Evolutionary conservation across 2,888 invertebrate genomes (phyloP), one percentile per base, ranked within the genome.

Genomic region (Blera fallax): DNA sequence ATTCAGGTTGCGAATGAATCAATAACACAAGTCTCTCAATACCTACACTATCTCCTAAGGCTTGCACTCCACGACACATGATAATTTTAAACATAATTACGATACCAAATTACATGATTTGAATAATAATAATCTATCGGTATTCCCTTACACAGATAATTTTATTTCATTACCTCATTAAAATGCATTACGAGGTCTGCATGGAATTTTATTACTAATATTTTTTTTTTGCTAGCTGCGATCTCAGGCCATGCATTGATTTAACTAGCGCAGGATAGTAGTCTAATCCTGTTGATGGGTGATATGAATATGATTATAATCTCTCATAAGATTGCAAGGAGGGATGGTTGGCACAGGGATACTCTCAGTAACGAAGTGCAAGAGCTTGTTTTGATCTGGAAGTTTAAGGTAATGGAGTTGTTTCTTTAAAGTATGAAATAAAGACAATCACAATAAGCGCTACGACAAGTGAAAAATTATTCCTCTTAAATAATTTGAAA

Each of bases 1-100:
- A 64, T 56, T 45, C 56, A 34, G 62, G 70, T 50, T 62, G 82
- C 52, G 58, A 67, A 58, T 8, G n/a, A n/a, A 18, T 72, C n/a
- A 18, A 58, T 5, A 27, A 67, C 34, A 60, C 48, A 32, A 58
- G 58, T 58, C 43, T 34, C 70, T 34, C 24, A 10, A 34, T 11
- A 14, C 14, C 24, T 48, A 27, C 21, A 24, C 11, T 18, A 14
- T 21, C 8, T 48, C 82, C 77, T 34, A 34, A 21, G 64, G 52
- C 58, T 14, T 77, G 52, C 40, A 52, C 58, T 69, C 18, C 52
- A 14, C 45, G 43, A 11, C 16, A 52, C n/a, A 50, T 60, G 67
- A 67, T 73, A 60, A 73, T 64, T 79, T 73, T 50, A 67, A 84
- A 74, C 62, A 67, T 84, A 84, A 84, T 84, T 84, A 84, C 67